A percentile compares a stretch with the other conserved stretches of the same genome.
phyloP scores from a whole-genome alignment of 1,140 invertebrate genomes.

The Tetramorium simillimum region DNA sequence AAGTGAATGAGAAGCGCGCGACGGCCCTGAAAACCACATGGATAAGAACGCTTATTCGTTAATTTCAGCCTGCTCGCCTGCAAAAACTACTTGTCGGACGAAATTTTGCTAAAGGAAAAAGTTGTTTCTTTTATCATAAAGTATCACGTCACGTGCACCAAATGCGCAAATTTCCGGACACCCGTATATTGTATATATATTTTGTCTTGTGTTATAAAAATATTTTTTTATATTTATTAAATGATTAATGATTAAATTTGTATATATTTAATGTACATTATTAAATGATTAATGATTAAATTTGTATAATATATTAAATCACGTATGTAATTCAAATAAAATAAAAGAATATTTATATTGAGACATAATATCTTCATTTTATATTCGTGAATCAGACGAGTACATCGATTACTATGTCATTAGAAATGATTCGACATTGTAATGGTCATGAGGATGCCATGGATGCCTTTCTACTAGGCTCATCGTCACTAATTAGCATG shows the following conservation, averaged over 20 bases:
- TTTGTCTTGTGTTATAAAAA: neutral
- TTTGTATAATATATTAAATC: neutral
- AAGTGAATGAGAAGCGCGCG: no score
- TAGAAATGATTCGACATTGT: constrained; percentile 62
- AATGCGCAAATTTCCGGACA: no score
- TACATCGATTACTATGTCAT: constrained; percentile 21
- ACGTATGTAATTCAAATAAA: neutral
- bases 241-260: neutral
- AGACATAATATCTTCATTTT: neutral
- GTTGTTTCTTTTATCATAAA: no score
- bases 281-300: neutral
- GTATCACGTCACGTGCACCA: no score
- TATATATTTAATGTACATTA: no score
- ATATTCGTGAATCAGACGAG: constrained; percentile 44
- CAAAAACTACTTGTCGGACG: no score
- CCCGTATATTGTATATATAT: neutral
- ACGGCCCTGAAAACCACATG: no score
- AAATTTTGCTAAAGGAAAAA: no score
- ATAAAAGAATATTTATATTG: neutral
- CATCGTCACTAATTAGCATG: constrained; percentile 32
- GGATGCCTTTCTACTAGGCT: constrained; percentile 54
- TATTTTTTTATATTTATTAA: neutral
- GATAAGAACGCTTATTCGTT: no score
- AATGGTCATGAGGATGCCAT: constrained; percentile 31
- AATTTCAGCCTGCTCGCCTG: no score